Conservation (phyloP, 2,113 vertebrate species). For the Larimichthys crocea region DNA sequence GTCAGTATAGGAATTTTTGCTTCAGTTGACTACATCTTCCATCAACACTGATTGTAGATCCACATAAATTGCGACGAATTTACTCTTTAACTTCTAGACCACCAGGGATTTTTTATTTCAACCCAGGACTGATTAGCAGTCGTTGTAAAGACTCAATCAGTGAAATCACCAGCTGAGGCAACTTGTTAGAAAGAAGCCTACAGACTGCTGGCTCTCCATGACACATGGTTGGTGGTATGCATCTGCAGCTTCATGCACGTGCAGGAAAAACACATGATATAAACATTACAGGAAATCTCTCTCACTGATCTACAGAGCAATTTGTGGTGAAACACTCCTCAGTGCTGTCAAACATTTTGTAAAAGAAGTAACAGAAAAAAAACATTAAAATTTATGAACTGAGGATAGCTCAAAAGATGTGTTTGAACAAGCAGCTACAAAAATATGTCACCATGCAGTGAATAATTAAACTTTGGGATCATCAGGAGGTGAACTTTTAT, state of each 20-base stretch:
- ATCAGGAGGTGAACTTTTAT: neutral
- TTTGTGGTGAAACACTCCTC: slow-evolving; percentile 45
- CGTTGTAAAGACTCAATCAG: neutral
- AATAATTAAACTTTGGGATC: neutral
- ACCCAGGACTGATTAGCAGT: neutral
- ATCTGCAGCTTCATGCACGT: slow-evolving; percentile 30
- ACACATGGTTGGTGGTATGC: slow-evolving; percentile 35
- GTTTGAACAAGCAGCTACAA: neutral
- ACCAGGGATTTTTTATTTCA: neutral
- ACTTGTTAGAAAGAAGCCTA: neutral
- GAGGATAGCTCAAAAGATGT: neutral
- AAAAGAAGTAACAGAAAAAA: slow-evolving; percentile 26
- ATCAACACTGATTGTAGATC: too few relatives aligned
- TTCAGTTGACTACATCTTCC: too few relatives aligned
- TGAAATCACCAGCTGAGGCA: neutral
- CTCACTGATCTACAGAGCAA: slow-evolving; percentile 33
- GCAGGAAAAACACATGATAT: slow-evolving; percentile 33
- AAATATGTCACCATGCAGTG: neutral
- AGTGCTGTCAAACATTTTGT: slow-evolving; percentile 13
- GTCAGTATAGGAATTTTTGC: too few relatives aligned
- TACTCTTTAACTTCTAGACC: neutral
- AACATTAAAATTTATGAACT: neutral
- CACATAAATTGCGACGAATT: too few relatives aligned
- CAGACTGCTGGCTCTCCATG: neutral
- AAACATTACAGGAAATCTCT: slow-evolving; percentile 33